Base-by-base conservation (phyloP, 2,888 invertebrate genomes). In the Cerceris rybyensis region DNA sequence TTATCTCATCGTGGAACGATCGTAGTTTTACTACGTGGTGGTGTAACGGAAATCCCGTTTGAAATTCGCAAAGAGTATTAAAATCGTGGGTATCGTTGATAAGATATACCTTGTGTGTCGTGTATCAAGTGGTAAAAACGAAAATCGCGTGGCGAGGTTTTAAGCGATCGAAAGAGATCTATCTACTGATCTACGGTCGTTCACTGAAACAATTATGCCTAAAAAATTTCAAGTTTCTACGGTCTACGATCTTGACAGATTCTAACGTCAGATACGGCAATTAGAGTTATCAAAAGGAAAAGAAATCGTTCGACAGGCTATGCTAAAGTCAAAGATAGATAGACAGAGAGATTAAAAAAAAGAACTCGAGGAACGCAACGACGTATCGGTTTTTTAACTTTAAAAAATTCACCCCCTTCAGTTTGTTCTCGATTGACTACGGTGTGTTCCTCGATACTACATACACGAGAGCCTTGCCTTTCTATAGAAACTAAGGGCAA, bases 141-240 rank as follows among this genome's bases (percentile, higher is more conserved):
- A 28, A 28, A 28, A 28, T 28, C 59, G 58, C 67, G 17, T 0
- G 43, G 69, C 16, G 28, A 28, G 28, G 28, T 28, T 28, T 28
- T 28, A 78, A 75, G 75, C 78, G 50, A 65, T 70, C 59, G 54
- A 49, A 67, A 70, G 78, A 75, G 71, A 68, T 57, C 71, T 71
- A 69, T 46, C 68, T 64, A 17, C 63, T 28, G 50, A 6, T 9
- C 46, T 61, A 63, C 57, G 46, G 8, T 14, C 17, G 64, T 67
- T 66, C 73, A 78, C 61, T 46, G 9, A 67, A 58, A 70, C 46
- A 61, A 4, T 28, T 28, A 28, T 4, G 28, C 28, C 28, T 28
- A 28, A 28, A 4, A 16, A 59, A 41, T 39, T 69, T 41, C 64
- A 52, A 58, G 42, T 46, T 16, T 72, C 66, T 78, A 78, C 28